Percentiles rank a stretch among this genome's conserved stretches.
These are phyloP conservation scores for Perizoma affinitatum DNA, from an alignment of 2,888 invertebrate genomes.

Conservation along the genomic window DNA sequence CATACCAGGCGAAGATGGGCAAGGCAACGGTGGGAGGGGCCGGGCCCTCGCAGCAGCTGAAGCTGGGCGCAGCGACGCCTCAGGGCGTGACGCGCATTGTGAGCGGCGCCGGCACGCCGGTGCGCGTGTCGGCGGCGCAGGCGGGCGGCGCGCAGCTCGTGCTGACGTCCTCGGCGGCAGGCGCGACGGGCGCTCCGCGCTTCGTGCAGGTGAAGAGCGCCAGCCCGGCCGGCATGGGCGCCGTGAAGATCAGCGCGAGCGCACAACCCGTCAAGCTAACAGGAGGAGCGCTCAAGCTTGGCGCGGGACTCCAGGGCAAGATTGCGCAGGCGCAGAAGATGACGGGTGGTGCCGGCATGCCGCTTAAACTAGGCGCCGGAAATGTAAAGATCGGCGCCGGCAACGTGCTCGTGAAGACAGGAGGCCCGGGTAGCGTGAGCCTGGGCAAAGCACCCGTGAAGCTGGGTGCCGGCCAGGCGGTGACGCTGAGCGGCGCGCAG, in stretches of 20 bases:
- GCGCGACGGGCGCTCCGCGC: constrained; percentile 61
- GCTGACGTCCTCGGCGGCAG: constrained; percentile 59
- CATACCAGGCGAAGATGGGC: constrained; percentile 64
- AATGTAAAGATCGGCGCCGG: constrained; percentile 78
- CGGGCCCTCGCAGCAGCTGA: constrained; percentile 72
- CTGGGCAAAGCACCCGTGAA: constrained; percentile 70
- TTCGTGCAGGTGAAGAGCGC: constrained; percentile 75
- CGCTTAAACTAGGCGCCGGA: constrained; percentile 72
- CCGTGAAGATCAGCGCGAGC: constrained; percentile 66
- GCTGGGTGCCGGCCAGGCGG: constrained; percentile 49
- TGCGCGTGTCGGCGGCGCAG: constrained; percentile 71
- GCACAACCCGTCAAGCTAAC: constrained; percentile 69
- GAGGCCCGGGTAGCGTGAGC: constrained; percentile 60
- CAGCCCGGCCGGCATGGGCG: constrained; percentile 64
- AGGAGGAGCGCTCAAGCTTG: constrained; percentile 70
- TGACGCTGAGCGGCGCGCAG: constrained; percentile 36
- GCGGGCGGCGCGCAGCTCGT: constrained; percentile 67
- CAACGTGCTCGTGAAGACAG: constrained; percentile 75
- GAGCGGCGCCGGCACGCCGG: constrained; percentile 69
- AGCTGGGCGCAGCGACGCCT: constrained; percentile 73
- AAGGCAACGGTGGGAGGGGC: constrained; percentile 64
- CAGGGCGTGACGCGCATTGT: constrained; percentile 76
- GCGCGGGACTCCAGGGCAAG: constrained; percentile 71
- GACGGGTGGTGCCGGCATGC: constrained; percentile 54
- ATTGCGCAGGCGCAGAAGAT: constrained; percentile 69